Conservation (phyloP, 1,140 invertebrate species). For the Leptopilina clavipes region DNA sequence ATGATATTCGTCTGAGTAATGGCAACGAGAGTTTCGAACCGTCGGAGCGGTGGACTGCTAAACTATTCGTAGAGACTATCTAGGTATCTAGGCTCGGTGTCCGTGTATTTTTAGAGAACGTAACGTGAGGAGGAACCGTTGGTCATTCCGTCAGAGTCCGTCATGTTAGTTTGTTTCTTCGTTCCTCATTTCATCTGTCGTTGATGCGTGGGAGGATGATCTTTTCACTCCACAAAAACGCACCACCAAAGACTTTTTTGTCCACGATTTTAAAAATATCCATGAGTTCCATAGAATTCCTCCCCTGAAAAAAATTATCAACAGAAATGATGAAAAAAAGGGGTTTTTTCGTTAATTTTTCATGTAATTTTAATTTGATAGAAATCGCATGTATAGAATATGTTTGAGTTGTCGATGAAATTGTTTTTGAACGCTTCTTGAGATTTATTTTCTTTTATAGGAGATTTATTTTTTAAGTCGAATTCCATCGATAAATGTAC, state of each 20-base stretch:
- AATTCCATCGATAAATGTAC: neutral
- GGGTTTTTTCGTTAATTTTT: too few relatives aligned
- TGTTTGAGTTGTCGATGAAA: too few relatives aligned
- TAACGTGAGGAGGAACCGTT: conserved; percentile 73
- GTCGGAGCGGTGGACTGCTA: conserved; percentile 59
- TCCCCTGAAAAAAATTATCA: neutral
- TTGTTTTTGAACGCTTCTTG: neutral
- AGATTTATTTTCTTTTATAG: too few relatives aligned
- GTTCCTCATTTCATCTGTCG: conserved; percentile 15
- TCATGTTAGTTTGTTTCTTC: conserved; percentile 54
- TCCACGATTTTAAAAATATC: conserved; percentile 60
- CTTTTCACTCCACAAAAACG: conserved; percentile 19
- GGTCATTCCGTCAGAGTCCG: conserved; percentile 60
- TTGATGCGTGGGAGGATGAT: conserved; percentile 50
- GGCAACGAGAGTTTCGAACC: conserved; percentile 60
- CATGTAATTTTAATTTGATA: too few relatives aligned
- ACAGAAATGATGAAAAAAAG: neutral
- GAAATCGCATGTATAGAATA: too few relatives aligned
- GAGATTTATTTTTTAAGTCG: too few relatives aligned
- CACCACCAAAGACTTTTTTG: neutral
- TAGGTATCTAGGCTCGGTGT: conserved; percentile 76
- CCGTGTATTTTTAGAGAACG: conserved; percentile 73
- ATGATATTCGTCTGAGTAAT: conserved; percentile 60
- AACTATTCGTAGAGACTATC: conserved; percentile 74
- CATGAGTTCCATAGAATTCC: conserved; percentile 41